Conservation (phyloP, 2,113 vertebrate genomes). For the Gracilinanus agilis region DNA sequence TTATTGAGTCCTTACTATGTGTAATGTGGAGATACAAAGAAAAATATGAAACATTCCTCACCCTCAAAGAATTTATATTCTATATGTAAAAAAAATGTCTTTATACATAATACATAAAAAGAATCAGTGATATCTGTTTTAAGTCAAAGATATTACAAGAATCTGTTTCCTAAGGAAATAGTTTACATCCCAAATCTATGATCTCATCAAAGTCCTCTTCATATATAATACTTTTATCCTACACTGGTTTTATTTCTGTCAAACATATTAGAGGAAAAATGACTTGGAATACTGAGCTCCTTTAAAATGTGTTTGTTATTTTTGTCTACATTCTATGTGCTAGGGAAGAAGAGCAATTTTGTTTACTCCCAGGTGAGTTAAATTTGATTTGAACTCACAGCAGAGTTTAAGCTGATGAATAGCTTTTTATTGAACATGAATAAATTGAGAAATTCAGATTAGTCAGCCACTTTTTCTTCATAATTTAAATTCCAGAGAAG, state of each 20-base stretch:
- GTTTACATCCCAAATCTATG: not conserved
- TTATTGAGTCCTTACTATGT: not conserved
- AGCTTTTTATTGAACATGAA: slow-evolving; percentile 94
- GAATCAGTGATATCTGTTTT: not conserved
- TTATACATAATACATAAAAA: not conserved
- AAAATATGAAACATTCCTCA: not conserved
- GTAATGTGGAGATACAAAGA: not conserved
- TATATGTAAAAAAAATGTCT: not conserved
- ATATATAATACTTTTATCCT: slow-evolving; percentile 28
- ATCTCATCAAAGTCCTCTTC: not conserved
- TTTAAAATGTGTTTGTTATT: slow-evolving; percentile 82
- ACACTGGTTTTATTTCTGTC: slow-evolving; percentile 73
- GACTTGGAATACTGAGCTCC: slow-evolving; percentile 73
- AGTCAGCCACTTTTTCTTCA: slow-evolving; percentile 91
- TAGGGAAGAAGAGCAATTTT: slow-evolving; percentile 86
- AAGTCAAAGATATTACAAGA: slow-evolving; percentile 30
- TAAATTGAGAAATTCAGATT: slow-evolving; percentile 92
- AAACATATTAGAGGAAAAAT: slow-evolving; percentile 68
- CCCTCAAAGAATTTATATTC: not conserved
- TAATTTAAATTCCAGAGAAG: slow-evolving; percentile 88
- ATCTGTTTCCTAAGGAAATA: not conserved
- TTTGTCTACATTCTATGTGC: slow-evolving; percentile 78
- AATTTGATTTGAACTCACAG: slow-evolving; percentile 93
- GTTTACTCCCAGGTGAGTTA: slow-evolving; percentile 90
- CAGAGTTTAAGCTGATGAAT: slow-evolving; percentile 92